phyloP scores from a whole-genome alignment of 2,797 vertebrate genomes.

The Sebastes vulpes region DNA sequence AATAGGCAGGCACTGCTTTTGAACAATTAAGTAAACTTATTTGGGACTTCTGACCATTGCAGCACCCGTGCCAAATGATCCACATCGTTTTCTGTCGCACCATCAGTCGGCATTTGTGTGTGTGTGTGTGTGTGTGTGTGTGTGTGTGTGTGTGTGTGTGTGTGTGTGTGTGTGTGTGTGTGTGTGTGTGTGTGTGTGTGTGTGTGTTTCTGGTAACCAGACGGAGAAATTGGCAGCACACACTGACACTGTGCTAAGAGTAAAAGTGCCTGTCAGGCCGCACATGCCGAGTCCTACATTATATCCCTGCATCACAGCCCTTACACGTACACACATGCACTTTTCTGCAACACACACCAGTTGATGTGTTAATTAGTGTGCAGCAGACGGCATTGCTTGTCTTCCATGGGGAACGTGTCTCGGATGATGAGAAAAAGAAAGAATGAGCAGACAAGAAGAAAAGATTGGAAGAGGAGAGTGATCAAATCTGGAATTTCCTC shows the following conservation, averaged over 20 bases:
- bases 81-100: conserved; percentile 7
- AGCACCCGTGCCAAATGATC: conserved; percentile 13
- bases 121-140: background rate
- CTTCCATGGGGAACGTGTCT: background rate
- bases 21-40: background rate
- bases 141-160: background rate
- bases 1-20: background rate
- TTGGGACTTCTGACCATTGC: background rate
- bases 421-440: conserved; percentile 9
- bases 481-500: conserved; percentile 1
- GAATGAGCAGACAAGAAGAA: background rate
- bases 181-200: conserved; percentile 4
- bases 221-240: conserved; percentile 52
- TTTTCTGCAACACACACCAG: background rate
- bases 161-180: background rate
- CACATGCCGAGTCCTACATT: conserved; percentile 31
- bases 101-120: background rate
- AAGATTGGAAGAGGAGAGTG: background rate
- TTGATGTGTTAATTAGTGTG: background rate
- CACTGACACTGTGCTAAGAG: conserved; percentile 7
- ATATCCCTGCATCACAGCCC: conserved; percentile 6
- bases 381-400: conserved; percentile 1
- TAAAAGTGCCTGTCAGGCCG: conserved; percentile 21
- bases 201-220: conserved; percentile 47
- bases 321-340: background rate